A percentile compares a stretch with the other conserved stretches of the same genome.
These are phyloP conservation scores for Poecilia latipinna DNA, from an alignment of 2,113 vertebrate genomes.

Conservation along the genomic window DNA sequence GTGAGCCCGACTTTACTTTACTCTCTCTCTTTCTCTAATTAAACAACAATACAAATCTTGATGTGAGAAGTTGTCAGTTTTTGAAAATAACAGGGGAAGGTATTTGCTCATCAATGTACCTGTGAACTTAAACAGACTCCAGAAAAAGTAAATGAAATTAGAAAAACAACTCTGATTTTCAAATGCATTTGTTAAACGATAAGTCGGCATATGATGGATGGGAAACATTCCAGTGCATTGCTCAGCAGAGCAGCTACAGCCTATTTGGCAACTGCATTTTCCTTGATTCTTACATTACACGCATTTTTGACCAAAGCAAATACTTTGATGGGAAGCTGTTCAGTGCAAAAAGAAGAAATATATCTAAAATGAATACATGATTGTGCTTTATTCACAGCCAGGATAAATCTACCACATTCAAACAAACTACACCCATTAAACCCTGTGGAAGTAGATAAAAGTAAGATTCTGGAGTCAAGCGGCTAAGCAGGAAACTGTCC, in stretches of 20 bases:
- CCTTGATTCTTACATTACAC: neutral
- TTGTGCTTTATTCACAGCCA: too few species aligned
- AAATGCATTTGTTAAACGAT: neutral
- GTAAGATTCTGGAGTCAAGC: neutral
- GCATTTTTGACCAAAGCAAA: neutral
- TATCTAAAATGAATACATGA: too few species aligned
- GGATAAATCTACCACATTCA: too few species aligned
- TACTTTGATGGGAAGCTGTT: too few species aligned
- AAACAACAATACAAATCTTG: constrained; percentile 17
- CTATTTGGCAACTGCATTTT: too few species aligned
- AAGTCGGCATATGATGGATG: neutral
- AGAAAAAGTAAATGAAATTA: neutral
- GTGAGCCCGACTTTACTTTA: neutral
- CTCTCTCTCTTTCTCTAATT: constrained; percentile 10
- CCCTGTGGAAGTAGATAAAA: neutral
- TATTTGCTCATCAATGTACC: neutral
- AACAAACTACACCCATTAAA: neutral
- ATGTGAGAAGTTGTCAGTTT: constrained; percentile 5
- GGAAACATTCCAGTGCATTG: neutral
- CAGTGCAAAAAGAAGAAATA: too few species aligned
- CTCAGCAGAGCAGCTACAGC: neutral
- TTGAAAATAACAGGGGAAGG: neutral
- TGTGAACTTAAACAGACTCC: neutral
- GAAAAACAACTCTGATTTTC: neutral
- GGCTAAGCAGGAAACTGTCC: neutral